Percentiles rank a stretch among this genome's conserved stretches.
Conservation (phyloP, 2,113 vertebrate species). For the Rhabdornis inornatus region DNA sequence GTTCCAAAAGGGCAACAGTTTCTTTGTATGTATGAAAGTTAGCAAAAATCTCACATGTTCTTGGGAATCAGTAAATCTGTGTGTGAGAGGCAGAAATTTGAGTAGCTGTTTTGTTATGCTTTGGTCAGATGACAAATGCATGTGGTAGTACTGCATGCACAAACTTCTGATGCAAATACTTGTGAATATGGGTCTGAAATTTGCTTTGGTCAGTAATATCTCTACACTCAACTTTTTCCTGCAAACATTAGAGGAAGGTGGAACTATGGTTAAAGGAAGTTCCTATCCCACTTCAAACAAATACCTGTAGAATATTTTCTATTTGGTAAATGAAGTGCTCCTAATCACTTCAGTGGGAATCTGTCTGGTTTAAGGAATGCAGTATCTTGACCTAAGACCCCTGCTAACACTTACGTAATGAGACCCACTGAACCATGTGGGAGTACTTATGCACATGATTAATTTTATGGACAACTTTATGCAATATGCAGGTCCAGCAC, state of each 20-base stretch:
- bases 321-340: not conserved
- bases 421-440: conserved; percentile 27
- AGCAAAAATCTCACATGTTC: not conserved
- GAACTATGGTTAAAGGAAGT: not conserved
- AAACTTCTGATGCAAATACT: not conserved
- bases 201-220: not conserved
- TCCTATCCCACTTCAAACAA: conserved; percentile 21
- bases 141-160: not conserved
- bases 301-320: conserved; percentile 31
- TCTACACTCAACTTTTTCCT: not conserved
- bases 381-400: conserved; percentile 26
- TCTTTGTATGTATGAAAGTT: not conserved
- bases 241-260: not conserved
- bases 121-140: not conserved
- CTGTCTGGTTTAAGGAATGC: conserved; percentile 44
- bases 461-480: not conserved
- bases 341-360: conserved; percentile 24
- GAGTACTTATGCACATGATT: conserved; percentile 4
- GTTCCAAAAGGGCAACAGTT: not conserved
- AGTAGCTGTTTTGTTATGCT: not conserved
- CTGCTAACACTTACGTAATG: not conserved
- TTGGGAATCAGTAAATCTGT: not conserved
- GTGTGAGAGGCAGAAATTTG: not conserved
- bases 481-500: not conserved
- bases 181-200: not conserved